Evolutionary conservation across 2,113 vertebrate species (phyloP).

Genomic region (Gavialis gangeticus): DNA sequence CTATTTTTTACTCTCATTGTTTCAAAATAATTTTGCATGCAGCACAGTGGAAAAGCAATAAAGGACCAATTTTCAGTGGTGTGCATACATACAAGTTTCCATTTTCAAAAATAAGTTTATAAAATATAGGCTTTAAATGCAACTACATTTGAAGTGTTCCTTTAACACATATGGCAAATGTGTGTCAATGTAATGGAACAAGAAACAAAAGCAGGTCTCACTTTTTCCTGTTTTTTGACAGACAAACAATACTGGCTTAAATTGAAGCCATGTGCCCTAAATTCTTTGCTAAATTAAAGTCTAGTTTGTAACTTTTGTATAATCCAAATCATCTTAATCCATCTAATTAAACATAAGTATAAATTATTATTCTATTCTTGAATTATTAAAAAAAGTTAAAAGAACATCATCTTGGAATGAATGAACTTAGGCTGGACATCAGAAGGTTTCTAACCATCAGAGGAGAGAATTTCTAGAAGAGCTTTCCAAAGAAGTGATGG

Average conservation of each 20-base stretch:
- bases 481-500: neutral
- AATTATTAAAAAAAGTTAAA: too few species aligned
- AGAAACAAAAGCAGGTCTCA: neutral
- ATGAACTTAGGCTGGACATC: neutral
- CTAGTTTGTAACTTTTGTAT: neutral
- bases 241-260: too few species aligned
- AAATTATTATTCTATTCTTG: neutral
- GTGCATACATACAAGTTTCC: neutral
- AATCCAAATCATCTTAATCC: neutral
- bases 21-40: slow-evolving; percentile 7
- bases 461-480: neutral
- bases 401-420: neutral
- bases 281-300: neutral
- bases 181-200: neutral
- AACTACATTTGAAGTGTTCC: slow-evolving; percentile 17
- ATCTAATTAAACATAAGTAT: neutral
- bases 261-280: neutral
- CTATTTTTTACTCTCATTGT: neutral
- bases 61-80: neutral
- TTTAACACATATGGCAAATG: neutral
- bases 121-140: slow-evolving; percentile 11
- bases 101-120: neutral
- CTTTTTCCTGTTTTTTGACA: too few species aligned
- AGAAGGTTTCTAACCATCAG: neutral
- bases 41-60: neutral